Conservation (phyloP, 2,797 vertebrate species). For the Fundulus diaphanus region DNA sequence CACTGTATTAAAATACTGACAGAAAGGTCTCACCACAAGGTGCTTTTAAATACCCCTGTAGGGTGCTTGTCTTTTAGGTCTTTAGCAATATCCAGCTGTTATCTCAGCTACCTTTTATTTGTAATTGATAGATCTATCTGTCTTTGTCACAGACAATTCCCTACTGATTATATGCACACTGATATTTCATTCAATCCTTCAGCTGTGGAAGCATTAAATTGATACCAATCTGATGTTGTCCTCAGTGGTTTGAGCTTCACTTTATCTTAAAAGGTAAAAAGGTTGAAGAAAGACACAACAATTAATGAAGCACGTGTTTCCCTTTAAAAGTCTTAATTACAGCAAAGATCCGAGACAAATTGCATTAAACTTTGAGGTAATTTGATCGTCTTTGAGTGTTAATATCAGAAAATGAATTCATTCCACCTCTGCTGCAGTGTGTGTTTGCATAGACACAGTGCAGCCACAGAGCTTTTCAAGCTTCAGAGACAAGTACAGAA, state of each 20-base stretch:
- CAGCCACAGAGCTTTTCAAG: slow-evolving; percentile 72
- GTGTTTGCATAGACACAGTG: slow-evolving; percentile 32
- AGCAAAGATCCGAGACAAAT: slow-evolving; percentile 72
- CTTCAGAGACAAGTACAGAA: slow-evolving; percentile 73
- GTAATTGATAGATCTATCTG: neutral
- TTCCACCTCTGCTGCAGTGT: slow-evolving; percentile 23
- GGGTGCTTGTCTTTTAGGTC: neutral
- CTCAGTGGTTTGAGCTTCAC: neutral
- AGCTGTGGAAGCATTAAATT: slow-evolving; percentile 19
- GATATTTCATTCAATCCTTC: slow-evolving; percentile 16
- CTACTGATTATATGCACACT: slow-evolving; percentile 19
- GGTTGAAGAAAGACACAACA: slow-evolving; percentile 59
- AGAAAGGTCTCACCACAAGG: neutral
- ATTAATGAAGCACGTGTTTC: slow-evolving; percentile 59
- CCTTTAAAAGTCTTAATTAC: slow-evolving; percentile 68
- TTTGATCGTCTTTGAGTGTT: slow-evolving; percentile 85
- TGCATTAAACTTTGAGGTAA: slow-evolving; percentile 82
- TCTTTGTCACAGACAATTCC: slow-evolving; percentile 18
- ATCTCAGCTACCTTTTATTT: neutral
- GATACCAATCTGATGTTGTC: slow-evolving; percentile 32
- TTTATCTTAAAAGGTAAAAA: slow-evolving; percentile 41
- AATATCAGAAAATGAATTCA: slow-evolving; percentile 51
- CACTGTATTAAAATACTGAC: neutral
- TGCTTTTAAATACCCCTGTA: neutral
- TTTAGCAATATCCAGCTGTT: neutral